phyloP scores from a whole-genome alignment of 2,888 invertebrate species.

The Acleris literana region DNA sequence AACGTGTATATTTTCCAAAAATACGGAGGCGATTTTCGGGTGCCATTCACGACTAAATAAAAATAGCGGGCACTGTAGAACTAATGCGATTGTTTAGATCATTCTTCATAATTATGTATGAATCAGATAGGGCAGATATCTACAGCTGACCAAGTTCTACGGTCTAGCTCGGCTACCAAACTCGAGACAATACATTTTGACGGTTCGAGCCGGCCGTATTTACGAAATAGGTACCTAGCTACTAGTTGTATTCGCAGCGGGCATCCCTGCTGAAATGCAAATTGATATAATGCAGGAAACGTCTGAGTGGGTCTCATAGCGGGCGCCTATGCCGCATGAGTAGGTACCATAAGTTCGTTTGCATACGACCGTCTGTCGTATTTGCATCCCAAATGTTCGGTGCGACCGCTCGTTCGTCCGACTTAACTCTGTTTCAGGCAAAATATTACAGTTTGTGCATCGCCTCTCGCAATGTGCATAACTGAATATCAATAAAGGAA shows the following conservation, averaged over 20 bases:
- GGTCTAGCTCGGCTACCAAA: not conserved
- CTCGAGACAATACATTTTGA: constrained; percentile 3
- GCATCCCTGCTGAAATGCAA: constrained; percentile 77
- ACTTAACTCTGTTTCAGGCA: constrained; percentile 75
- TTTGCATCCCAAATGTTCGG: constrained; percentile 82
- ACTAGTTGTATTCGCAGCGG: constrained; percentile 38
- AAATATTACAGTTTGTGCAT: constrained; percentile 83
- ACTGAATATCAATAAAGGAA: constrained; percentile 82
- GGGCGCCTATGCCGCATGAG: constrained; percentile 77
- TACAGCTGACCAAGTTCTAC: not conserved
- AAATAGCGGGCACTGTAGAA: not conserved
- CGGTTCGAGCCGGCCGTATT: constrained; percentile 1
- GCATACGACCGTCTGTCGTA: constrained; percentile 80
- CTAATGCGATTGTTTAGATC: not conserved
- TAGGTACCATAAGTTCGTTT: constrained; percentile 79
- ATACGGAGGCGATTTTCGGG: not conserved
- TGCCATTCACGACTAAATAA: not conserved
- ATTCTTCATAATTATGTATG: no score
- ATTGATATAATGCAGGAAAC: constrained; percentile 83
- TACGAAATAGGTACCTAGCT: not conserved
- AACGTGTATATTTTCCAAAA: not conserved
- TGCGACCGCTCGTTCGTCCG: constrained; percentile 70
- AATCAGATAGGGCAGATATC: not conserved
- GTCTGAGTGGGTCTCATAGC: constrained; percentile 83
- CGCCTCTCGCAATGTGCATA: constrained; percentile 80